Base-by-base conservation (phyloP, 2,113 vertebrate genomes). In the Rhineura floridana region DNA sequence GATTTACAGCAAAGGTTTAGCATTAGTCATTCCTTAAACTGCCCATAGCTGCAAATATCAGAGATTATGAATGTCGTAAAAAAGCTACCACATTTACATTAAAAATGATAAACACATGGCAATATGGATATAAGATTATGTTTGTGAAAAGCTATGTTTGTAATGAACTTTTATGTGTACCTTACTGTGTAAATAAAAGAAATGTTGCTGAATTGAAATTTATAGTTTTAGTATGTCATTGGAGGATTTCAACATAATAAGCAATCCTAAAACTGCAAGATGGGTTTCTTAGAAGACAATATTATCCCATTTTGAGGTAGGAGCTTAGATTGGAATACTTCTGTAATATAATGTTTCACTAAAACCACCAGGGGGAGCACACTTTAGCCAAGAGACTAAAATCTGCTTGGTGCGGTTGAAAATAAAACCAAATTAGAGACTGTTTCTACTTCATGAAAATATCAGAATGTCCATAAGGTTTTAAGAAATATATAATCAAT, bases 351-450 rank as follows among this genome's bases (percentile, higher is more conserved):
- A 0, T 0, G 2, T 62, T 75, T 42, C 50, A 81, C 0, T 36
- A 48, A 75, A 85, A 84, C 55, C 44, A 78, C 88, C 73, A 89
- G 69, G 84, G 76, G 90, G 80, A 90, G 81, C 42, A 59, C 46
- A 0, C 1, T 21, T 67, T 78, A 46, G n/a, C 28, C 65, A 93
- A 81, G 9, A 0, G 59, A 88, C 90, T 79, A 90, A 89, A 90
- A 73, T 90, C 89, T 88, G 92, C 78, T 91, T 39, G 62, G 48
- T 76, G 85, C 88, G 85, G 70, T 42, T 67, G 91, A 70, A 23
- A 33, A 87, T 28, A 42, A 48, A 46, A 44, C 6, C 28, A 15
- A 86, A 88, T 84, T 84, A 90, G 6, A 63, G 23, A 3, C 46
- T 59, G 15, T 52, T 81, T 76, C 59, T 86, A 25, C 25, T 83